These are phyloP conservation scores for Phallusia fumigata DNA, from an alignment of 23 tunicate genomes.

Conservation along the genomic window DNA sequence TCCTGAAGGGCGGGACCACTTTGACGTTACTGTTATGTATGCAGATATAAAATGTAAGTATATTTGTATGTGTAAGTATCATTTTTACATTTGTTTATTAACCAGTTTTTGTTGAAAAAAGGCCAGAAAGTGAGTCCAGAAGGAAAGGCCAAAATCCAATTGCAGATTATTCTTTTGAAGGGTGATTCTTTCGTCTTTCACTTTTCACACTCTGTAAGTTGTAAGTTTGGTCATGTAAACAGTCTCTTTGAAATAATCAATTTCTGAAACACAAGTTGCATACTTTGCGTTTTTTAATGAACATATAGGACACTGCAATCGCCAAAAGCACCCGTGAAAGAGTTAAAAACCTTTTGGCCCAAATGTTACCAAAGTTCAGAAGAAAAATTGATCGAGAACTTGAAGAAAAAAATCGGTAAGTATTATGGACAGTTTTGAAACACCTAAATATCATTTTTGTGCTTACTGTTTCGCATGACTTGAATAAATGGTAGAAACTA, in stretches of 20 bases:
- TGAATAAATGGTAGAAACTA: too few relatives aligned
- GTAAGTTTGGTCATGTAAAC: too few relatives aligned
- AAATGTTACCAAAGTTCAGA: constrained; percentile 79
- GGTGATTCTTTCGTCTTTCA: constrained; percentile 83
- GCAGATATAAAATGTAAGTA: constrained; percentile 88
- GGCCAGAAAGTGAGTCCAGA: constrained; percentile 97
- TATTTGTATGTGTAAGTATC: not conserved
- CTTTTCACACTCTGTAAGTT: constrained; percentile 64
- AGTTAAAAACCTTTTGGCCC: constrained; percentile 65
- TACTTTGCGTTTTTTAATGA: too few relatives aligned
- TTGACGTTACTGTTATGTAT: constrained; percentile 61
- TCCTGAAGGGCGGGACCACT: constrained; percentile 81
- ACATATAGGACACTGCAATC: constrained; percentile 21
- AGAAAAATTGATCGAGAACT: constrained; percentile 81
- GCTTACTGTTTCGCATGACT: not conserved
- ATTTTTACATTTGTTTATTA: not conserved
- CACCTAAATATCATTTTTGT: not conserved
- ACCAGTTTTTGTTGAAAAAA: not conserved
- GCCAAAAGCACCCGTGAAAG: constrained; percentile 73
- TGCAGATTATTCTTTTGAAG: constrained; percentile 72
- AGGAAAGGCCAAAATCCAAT: constrained; percentile 88
- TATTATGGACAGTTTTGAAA: not conserved
- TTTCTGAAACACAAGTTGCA: too few relatives aligned
- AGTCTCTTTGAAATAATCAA: too few relatives aligned
- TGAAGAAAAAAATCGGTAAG: constrained; percentile 85